Percentiles rank a stretch among this genome's conserved stretches.
These are phyloP conservation scores for Orchesellides sinensis DNA, from an alignment of 2,888 invertebrate species.

Conservation along the genomic window DNA sequence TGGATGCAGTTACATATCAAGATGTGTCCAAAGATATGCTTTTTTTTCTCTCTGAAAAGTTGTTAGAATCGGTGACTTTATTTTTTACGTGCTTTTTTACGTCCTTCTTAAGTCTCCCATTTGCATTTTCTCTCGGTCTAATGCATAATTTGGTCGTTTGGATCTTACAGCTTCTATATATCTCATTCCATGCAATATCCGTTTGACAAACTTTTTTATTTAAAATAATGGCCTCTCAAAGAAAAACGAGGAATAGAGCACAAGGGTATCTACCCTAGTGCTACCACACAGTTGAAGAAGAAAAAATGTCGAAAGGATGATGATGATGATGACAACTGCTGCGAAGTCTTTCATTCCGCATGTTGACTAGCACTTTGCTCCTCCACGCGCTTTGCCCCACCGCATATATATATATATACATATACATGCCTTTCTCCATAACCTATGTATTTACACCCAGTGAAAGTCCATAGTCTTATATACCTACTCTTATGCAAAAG, in stretches of 20 bases:
- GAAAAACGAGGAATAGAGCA: neutral
- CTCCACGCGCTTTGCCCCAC: neutral
- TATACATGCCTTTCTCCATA: neutral
- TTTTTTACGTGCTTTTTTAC: slow-evolving; percentile 45
- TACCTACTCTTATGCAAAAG: no score
- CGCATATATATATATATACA: no score
- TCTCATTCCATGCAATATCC: slow-evolving; percentile 49
- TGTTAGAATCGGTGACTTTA: slow-evolving; percentile 34
- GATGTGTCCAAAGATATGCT: no score
- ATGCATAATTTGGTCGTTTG: slow-evolving; percentile 69
- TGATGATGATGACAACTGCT: slow-evolving; percentile 47
- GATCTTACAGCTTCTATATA: slow-evolving; percentile 30
- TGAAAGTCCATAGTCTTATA: no score
- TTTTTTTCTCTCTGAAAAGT: neutral
- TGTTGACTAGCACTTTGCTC: slow-evolving; percentile 1
- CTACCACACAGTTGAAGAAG: slow-evolving; percentile 8
- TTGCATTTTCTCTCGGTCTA: slow-evolving; percentile 64
- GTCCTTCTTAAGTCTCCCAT: slow-evolving; percentile 60
- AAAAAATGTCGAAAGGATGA: slow-evolving; percentile 40
- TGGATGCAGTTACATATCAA: no score
- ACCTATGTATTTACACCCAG: no score
- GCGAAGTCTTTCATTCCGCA: slow-evolving; percentile 3
- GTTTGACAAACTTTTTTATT: slow-evolving; percentile 47
- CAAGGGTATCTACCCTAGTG: neutral
- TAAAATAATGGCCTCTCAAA: slow-evolving; percentile 41